Base-by-base conservation (phyloP, 2,797 vertebrate genomes). In the Sus cebifrons region DNA sequence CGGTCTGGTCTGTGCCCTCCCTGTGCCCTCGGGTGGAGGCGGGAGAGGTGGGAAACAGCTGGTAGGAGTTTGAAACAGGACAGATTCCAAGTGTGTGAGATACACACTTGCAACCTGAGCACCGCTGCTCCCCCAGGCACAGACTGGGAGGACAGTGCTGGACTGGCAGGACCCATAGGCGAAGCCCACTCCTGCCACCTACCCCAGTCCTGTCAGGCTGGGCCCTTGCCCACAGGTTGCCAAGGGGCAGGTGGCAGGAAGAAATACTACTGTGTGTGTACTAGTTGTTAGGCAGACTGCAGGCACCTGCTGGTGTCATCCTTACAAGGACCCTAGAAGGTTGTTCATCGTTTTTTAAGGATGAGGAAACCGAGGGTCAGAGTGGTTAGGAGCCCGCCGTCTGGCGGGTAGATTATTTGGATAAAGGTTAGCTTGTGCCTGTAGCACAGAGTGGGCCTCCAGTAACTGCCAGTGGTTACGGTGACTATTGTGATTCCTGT, bases 221-320 rank as follows among this genome's bases (percentile, higher is more conserved):
- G 81, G 14, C 40, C 2, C 36, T 29, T n/a, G 23, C 18, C 68
- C 23, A 17, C 11, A 17, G 49, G 54, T 67, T 58, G 12, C 89
- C 4, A 11, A 75, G 62, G 36, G 65, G 6, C 77, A 27, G 52
- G 20, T 2, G n/a, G 73, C 14, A 49, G 67, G 52, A 68, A 52
- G 49, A 77, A 32, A 62, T 58, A 68, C 49, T 40, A n/a, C n/a
- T 49, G 16, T 64, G 32, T 52, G 1, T 4, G 11, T 32, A 1
- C 68, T 36, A 0, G 70, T 84, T 36, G 52, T 71, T 64, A 40
- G 44, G 64, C 36, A 27, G 10, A 62, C 60, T 36, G 75, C 29
- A 29, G 86, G 89, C 77, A 36, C 14, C 15, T 74, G 81, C 21
- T 71, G 54, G 11, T n/a, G 49, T 68, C n/a, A 75, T 92, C 77